A percentile compares a stretch with the other conserved stretches of the same genome.
Evolutionary conservation across 35 echinoderm and acorn worm species (phyloP).

Genomic region (Heliocidaris tuberculata): DNA sequence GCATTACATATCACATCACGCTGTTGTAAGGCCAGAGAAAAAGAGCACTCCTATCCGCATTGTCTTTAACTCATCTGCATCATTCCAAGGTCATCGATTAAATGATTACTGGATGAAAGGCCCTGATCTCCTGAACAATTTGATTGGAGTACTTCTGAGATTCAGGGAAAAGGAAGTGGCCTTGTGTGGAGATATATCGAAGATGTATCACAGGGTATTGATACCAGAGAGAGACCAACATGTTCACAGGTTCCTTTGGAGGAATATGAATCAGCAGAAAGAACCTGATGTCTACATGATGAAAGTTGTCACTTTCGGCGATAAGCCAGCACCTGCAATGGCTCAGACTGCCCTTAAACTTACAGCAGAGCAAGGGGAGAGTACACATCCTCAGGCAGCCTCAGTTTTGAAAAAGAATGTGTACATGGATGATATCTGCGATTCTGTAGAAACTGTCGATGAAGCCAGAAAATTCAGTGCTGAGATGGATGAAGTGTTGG

Average conservation of each 20-base stretch:
- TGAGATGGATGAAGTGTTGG: conserved; percentile 41
- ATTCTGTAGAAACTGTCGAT: conserved; percentile 10
- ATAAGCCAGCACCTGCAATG: conserved; percentile 77
- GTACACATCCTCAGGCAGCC: conserved; percentile 32
- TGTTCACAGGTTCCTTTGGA: conserved; percentile 49
- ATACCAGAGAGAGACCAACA: conserved; percentile 52
- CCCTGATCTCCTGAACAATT: conserved; percentile 64
- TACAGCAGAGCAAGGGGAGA: conserved; percentile 31
- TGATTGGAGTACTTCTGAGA: conserved; percentile 65
- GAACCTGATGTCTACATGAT: conserved; percentile 54
- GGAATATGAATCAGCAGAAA: not conserved
- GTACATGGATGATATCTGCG: conserved; percentile 52
- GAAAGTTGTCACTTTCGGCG: conserved; percentile 59
- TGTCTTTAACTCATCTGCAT: conserved; percentile 75
- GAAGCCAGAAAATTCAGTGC: conserved; percentile 10
- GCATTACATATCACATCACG: conserved; percentile 71
- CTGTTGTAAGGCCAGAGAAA: conserved; percentile 59
- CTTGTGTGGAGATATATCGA: conserved; percentile 65
- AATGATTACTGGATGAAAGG: conserved; percentile 79
- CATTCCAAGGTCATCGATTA: conserved; percentile 62
- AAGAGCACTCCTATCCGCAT: conserved; percentile 76
- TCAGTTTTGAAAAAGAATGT: not conserved
- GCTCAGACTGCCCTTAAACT: conserved; percentile 61
- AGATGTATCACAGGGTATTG: conserved; percentile 66
- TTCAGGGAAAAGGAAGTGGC: conserved; percentile 68